Base-by-base conservation (phyloP, 1,140 invertebrate species). In the Trichogramma pretiosum region DNA sequence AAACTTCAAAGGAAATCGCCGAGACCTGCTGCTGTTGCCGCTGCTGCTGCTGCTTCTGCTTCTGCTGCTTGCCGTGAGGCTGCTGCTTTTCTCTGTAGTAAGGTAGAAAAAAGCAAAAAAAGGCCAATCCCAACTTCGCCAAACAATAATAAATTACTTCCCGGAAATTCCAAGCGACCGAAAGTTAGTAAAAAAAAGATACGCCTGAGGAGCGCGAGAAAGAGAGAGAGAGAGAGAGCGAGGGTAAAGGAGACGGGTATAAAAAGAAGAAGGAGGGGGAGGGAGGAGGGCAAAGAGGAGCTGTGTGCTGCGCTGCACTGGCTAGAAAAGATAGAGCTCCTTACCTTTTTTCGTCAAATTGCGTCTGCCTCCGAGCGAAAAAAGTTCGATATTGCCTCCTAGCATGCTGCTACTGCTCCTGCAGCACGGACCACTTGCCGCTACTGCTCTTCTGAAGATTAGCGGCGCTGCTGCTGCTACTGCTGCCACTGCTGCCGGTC, bases 381-480 rank as follows among this genome's bases (percentile, higher is more conserved):
- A 46, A 48, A 49, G 22, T 37, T 42, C 24, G 39, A 43, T 49
- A 49, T 49, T 49, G 47, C 33, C 34, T 49, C 24, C 36, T 33
- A 24, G 30, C 14, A 9, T 36, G n/a, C n/a, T n/a, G n/a, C n/a
- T n/a, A n/a, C n/a, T n/a, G n/a, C n/a, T n/a, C n/a, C n/a, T n/a
- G n/a, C n/a, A n/a, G n/a, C n/a, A n/a, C n/a, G n/a, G n/a, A n/a
- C n/a, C n/a, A n/a, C n/a, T n/a, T n/a, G n/a, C n/a, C n/a, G n/a
- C n/a, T n/a, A n/a, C n/a, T n/a, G n/a, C n/a, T n/a, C n/a, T n/a
- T n/a, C 24, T 28, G 24, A 11, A 28, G 24, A 7, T 28, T 11
- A 11, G 24, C 24, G 11, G 24, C 24, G 24, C 24, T 28, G 24
- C 24, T 17, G 28, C 4, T 3, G 35, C 17, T 35, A 8, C n/a